Evolutionary conservation across 2,888 invertebrate species (phyloP).

Genomic region (Coelopa pilipes): DNA sequence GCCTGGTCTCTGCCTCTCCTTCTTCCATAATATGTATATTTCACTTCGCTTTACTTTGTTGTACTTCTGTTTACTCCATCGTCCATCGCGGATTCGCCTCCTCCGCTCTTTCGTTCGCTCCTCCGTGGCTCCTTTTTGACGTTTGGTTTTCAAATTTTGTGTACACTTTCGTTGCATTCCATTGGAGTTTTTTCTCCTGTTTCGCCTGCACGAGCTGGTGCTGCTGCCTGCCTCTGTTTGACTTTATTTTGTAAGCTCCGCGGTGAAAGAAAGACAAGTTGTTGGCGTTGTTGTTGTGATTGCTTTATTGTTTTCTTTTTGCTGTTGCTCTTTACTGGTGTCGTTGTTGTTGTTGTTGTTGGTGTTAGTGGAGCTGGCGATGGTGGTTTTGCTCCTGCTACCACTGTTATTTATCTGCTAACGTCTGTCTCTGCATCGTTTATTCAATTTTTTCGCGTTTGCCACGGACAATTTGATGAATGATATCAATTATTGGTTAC

Average conservation of each 20-base stretch:
- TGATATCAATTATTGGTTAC: too few relatives aligned
- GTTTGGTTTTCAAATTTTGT: slow-evolving; percentile 25
- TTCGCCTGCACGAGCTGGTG: background rate
- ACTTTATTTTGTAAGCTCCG: background rate
- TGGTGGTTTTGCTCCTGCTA: background rate
- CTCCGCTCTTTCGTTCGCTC: slow-evolving; percentile 10
- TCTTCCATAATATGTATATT: too few relatives aligned
- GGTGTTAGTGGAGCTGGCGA: too few relatives aligned
- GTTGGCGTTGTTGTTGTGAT: background rate
- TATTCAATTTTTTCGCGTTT: too few relatives aligned
- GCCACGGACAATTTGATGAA: too few relatives aligned
- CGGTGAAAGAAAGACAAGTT: background rate
- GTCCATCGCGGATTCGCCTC: background rate
- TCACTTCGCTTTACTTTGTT: too few relatives aligned
- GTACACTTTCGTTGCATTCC: slow-evolving; percentile 20
- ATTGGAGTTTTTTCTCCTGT: slow-evolving; percentile 17
- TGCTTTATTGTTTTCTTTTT: background rate
- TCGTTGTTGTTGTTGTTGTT: too few relatives aligned
- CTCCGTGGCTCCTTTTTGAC: slow-evolving; percentile 16
- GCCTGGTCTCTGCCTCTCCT: too few relatives aligned
- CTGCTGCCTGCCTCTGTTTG: background rate
- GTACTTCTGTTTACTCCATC: slow-evolving; percentile 14
- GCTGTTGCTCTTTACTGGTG: too few relatives aligned
- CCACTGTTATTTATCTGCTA: too few relatives aligned
- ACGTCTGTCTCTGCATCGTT: too few relatives aligned